Conservation (phyloP, 2,797 vertebrate species). For the Neosalanx taihuensis region DNA sequence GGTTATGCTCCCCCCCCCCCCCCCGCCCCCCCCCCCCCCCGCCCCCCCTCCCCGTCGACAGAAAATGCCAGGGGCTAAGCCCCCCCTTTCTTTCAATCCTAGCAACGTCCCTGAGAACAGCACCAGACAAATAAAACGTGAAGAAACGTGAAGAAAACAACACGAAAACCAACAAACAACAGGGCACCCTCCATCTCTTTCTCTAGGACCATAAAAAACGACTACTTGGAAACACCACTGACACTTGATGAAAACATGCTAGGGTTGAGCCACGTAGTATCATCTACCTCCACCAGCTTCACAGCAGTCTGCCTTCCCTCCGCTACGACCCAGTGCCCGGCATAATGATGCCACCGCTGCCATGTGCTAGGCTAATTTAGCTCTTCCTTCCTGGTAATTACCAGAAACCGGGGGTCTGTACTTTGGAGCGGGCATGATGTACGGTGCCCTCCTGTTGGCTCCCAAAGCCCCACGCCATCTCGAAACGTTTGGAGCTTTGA, state of each 20-base stretch:
- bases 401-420: constrained; percentile 31
- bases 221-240: background rate
- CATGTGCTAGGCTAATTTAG: constrained; percentile 53
- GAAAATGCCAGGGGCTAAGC: no score
- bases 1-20: no score
- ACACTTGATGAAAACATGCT: no score
- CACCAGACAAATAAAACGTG: no score
- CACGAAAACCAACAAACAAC: background rate
- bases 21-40: no score
- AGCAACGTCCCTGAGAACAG: no score
- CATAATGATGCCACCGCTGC: constrained; percentile 29
- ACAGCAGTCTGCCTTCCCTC: constrained; percentile 5
- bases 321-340: constrained; percentile 1
- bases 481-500: constrained; percentile 27
- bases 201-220: background rate
- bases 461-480: constrained; percentile 41
- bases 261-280: no score
- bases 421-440: constrained; percentile 35
- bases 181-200: background rate
- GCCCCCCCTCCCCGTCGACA: no score
- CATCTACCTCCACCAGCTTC: background rate
- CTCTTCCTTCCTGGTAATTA: constrained; percentile 50
- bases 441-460: constrained; percentile 42
- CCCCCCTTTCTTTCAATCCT: no score
- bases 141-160: background rate